Percentiles rank a stretch among this genome's conserved stretches.
These are phyloP conservation scores for Gymnocheta viridis DNA, from an alignment of 2,888 invertebrate genomes.

Conservation along the genomic window DNA sequence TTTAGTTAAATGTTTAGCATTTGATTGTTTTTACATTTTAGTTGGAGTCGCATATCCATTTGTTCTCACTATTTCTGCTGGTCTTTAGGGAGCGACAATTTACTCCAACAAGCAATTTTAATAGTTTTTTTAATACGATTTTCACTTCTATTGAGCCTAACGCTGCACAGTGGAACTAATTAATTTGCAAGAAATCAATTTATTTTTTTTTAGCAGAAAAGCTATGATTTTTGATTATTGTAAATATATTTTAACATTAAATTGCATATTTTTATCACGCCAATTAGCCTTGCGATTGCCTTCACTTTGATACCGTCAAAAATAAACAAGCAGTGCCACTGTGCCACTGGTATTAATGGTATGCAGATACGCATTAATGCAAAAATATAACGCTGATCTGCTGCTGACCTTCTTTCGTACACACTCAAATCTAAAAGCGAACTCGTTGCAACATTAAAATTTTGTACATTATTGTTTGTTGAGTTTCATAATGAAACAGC, in stretches of 20 bases:
- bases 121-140: background rate
- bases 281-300: too few species aligned
- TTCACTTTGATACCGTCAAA: too few species aligned
- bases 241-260: too few species aligned
- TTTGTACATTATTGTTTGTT: conserved; percentile 43
- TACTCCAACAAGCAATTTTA: conserved; percentile 25
- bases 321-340: too few species aligned
- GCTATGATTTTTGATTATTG: too few species aligned
- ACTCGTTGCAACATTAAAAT: conserved; percentile 27
- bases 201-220: too few species aligned
- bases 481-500: conserved; percentile 25
- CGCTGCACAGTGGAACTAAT: background rate
- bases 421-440: background rate
- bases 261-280: too few species aligned
- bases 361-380: background rate
- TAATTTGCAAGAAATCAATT: too few species aligned
- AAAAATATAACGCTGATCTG: background rate
- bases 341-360: background rate
- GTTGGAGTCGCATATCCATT: background rate
- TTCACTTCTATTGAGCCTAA: background rate
- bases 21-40: background rate
- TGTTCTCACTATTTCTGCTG: background rate
- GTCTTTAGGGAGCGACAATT: background rate
- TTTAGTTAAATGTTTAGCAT: conserved; percentile 7
- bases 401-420: background rate